Conservation (phyloP, 2,797 vertebrate genomes). For the Huso huso region DNA sequence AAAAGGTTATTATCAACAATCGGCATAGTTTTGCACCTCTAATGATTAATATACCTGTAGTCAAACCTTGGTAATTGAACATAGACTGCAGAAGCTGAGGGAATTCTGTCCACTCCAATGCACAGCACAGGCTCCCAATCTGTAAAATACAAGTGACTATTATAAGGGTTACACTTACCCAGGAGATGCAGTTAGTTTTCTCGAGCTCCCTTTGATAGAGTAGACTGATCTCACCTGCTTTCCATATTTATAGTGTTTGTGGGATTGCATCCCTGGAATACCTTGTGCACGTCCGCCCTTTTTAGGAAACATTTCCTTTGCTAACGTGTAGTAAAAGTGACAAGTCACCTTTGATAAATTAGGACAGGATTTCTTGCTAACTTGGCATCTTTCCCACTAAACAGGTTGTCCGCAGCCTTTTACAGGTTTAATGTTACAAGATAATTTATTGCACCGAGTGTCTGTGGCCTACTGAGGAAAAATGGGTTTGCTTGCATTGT, state of each 20-base stretch:
- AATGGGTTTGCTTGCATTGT: background rate
- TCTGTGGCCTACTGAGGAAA: background rate
- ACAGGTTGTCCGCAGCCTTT: background rate
- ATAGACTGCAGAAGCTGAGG: background rate
- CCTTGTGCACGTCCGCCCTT: constrained; percentile 7
- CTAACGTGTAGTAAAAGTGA: constrained; percentile 19
- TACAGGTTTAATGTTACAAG: background rate
- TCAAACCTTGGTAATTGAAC: too few species aligned
- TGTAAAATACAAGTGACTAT: too few species aligned
- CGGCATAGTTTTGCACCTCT: too few species aligned
- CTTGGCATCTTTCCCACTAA: constrained; percentile 23
- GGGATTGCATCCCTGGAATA: constrained; percentile 19
- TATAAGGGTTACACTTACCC: constrained; percentile 12
- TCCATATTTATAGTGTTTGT: constrained; percentile 18
- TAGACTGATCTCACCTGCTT: constrained; percentile 20
- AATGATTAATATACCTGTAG: too few species aligned
- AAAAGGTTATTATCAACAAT: too few species aligned
- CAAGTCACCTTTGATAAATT: constrained; percentile 23
- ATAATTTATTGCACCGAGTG: background rate
- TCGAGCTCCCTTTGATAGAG: constrained; percentile 17
- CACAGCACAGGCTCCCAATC: too few species aligned
- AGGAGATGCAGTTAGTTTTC: background rate
- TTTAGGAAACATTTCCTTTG: constrained; percentile 22
- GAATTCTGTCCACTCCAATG: too few species aligned
- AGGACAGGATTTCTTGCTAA: constrained; percentile 21